Conservation (phyloP, 2,888 invertebrate species). For the Agrochola lychnidis region DNA sequence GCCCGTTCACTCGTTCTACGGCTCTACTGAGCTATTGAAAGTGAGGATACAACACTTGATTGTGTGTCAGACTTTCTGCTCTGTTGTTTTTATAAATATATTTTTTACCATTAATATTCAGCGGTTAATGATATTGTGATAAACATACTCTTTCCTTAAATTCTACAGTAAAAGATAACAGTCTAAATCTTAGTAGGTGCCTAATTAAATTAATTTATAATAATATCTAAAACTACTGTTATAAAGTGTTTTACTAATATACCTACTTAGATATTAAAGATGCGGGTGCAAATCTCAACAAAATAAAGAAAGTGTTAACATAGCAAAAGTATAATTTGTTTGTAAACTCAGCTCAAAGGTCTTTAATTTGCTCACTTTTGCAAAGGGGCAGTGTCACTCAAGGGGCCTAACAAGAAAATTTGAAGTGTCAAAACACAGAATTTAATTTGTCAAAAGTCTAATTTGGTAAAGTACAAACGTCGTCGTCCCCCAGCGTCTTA, state of each 20-base stretch:
- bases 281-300: slow-evolving; percentile 19
- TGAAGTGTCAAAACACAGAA: slow-evolving; percentile 56
- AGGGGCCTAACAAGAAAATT: slow-evolving; percentile 44
- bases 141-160: not conserved
- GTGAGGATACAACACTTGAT: slow-evolving; percentile 17
- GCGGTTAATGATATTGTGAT: not conserved
- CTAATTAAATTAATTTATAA: not conserved
- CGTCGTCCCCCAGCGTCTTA: slow-evolving; percentile 15
- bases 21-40: slow-evolving; percentile 44
- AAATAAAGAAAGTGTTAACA: slow-evolving; percentile 34
- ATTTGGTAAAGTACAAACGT: slow-evolving; percentile 48
- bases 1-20: slow-evolving; percentile 52
- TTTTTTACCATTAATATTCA: not conserved
- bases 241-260: not conserved
- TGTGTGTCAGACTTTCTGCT: not conserved
- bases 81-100: not conserved
- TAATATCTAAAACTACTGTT: not conserved
- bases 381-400: slow-evolving; percentile 30
- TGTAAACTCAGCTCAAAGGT: slow-evolving; percentile 37
- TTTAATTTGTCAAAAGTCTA: slow-evolving; percentile 53
- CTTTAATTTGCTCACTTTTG: slow-evolving; percentile 41
- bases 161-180: not conserved
- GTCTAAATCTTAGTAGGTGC: not conserved
- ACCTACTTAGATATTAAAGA: slow-evolving; percentile 10
- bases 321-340: slow-evolving; percentile 38